Conservation (phyloP, 2,888 invertebrate genomes). For the Bombylius major region DNA sequence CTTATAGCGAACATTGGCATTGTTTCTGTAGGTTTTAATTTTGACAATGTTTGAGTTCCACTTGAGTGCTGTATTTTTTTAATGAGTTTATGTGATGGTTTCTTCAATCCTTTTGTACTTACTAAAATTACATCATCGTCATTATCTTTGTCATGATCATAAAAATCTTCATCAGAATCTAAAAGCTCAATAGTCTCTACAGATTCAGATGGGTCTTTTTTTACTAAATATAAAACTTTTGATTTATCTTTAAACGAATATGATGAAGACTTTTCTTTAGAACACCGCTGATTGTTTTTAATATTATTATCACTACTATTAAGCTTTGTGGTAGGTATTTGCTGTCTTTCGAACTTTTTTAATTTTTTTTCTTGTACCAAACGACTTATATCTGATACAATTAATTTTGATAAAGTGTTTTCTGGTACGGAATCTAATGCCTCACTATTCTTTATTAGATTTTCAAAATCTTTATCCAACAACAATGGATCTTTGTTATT, state of each 20-base stretch:
- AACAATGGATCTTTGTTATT: neutral
- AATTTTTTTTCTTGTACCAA: neutral
- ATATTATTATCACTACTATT: neutral
- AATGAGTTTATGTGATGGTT: neutral
- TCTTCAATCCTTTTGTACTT: conserved; percentile 1
- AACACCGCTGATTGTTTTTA: neutral
- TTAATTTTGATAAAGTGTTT: neutral
- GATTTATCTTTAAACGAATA: neutral
- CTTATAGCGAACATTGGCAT: conserved; percentile 4
- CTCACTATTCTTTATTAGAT: neutral
- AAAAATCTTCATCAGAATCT: neutral
- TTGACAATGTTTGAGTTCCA: too few relatives aligned
- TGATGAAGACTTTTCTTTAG: neutral
- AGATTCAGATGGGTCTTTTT: neutral
- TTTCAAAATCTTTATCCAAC: neutral
- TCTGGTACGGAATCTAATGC: too few relatives aligned
- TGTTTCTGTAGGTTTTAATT: neutral
- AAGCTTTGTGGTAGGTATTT: neutral
- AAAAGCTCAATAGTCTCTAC: conserved; percentile 3
- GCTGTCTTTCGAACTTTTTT: neutral
- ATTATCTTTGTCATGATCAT: neutral
- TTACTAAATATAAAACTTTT: neutral
- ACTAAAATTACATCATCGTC: conserved; percentile 5
- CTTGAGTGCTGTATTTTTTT: too few relatives aligned
- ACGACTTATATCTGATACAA: neutral